phyloP scores from a whole-genome alignment of 37 sponge, comb jelly and placozoan species.

The Tethya wilhelma region DNA sequence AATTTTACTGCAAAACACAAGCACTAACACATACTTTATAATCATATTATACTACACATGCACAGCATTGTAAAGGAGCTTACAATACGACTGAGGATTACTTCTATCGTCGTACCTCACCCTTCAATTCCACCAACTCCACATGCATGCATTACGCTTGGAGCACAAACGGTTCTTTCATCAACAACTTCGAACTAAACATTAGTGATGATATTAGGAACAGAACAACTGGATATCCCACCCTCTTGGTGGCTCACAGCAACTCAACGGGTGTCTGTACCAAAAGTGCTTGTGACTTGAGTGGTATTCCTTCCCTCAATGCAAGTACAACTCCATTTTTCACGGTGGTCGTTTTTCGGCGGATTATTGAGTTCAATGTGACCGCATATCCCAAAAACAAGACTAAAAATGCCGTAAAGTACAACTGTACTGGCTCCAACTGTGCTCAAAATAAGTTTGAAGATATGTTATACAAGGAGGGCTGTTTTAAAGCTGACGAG shows the following conservation, averaged over 20 bases:
- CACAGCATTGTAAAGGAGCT: too few relatives aligned
- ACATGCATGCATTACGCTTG: slow-evolving; percentile 54
- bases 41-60: too few relatives aligned
- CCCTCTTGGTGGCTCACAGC: slow-evolving; percentile 31
- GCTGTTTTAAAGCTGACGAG: too few relatives aligned
- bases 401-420: neutral
- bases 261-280: neutral
- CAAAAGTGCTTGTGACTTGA: too few relatives aligned
- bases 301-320: too few relatives aligned
- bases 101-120: too few relatives aligned
- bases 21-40: too few relatives aligned
- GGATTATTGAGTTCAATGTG: slow-evolving; percentile 59
- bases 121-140: neutral
- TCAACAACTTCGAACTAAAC: too few relatives aligned
- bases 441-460: neutral
- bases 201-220: too few relatives aligned
- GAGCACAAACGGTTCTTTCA: too few relatives aligned
- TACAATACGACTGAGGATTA: too few relatives aligned
- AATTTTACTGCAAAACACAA: too few relatives aligned
- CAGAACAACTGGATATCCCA: slow-evolving; percentile 26
- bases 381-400: neutral
- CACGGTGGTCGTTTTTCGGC: slow-evolving; percentile 36
- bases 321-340: neutral
- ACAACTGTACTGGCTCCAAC: neutral
- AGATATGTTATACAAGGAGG: neutral